Conservation (phyloP, 2,797 vertebrate genomes). For the Microchirus variegatus region DNA sequence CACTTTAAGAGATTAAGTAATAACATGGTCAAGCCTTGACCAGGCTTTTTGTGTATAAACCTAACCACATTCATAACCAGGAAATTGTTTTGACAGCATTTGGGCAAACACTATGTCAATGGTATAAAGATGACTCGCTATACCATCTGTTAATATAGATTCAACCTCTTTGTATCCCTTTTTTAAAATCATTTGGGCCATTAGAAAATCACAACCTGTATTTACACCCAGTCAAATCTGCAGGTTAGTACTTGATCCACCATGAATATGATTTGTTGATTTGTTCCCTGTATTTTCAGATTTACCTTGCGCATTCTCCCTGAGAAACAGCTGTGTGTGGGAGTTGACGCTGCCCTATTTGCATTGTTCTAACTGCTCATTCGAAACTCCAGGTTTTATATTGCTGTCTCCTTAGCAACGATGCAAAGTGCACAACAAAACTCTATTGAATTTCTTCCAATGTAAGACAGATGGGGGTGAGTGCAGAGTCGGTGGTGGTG, state of each 20-base stretch:
- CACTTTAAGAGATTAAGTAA: too few relatives aligned
- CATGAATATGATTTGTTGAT: conserved; percentile 44
- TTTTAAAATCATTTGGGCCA: too few relatives aligned
- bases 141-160: too few relatives aligned
- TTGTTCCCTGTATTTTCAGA: conserved; percentile 40
- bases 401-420: conserved; percentile 78
- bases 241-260: conserved; percentile 10
- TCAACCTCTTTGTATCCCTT: too few relatives aligned
- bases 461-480: conserved; percentile 43
- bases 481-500: conserved; percentile 34
- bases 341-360: conserved; percentile 56
- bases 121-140: too few relatives aligned
- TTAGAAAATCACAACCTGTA: too few relatives aligned
- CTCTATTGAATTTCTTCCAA: conserved; percentile 72
- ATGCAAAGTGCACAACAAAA: conserved; percentile 63
- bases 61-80: too few relatives aligned
- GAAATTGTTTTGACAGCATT: too few relatives aligned
- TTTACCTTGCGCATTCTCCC: conserved; percentile 55
- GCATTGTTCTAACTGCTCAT: conserved; percentile 60
- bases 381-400: conserved; percentile 44
- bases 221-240: too few relatives aligned
- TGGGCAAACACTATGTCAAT: too few relatives aligned
- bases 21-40: too few relatives aligned
- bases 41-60: too few relatives aligned
- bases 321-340: conserved; percentile 68